Evolutionary conservation across 1,140 invertebrate species (phyloP).

Genomic region (Chrysopa pallens): DNA sequence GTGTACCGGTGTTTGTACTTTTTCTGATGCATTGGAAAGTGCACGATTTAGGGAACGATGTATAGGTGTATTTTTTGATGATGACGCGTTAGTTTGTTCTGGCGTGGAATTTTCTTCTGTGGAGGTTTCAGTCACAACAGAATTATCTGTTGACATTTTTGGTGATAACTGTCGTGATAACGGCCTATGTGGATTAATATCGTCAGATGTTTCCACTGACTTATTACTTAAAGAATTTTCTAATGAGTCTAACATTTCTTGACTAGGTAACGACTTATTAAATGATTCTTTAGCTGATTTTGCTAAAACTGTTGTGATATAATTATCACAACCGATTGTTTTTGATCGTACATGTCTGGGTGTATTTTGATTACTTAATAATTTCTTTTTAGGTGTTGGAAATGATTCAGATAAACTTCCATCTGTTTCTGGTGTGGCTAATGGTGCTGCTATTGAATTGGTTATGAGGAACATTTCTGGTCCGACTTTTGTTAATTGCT

Average conservation of each 20-base stretch:
- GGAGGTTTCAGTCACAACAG: background rate
- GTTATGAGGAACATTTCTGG: constrained; percentile 5
- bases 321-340: constrained; percentile 45
- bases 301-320: constrained; percentile 34
- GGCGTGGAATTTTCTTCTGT: background rate
- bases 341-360: constrained; percentile 35
- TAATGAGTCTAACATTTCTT: background rate
- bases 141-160: constrained; percentile 13
- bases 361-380: constrained; percentile 24
- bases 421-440: constrained; percentile 41
- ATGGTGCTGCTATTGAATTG: constrained; percentile 23
- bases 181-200: constrained; percentile 34
- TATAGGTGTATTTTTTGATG: constrained; percentile 5
- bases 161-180: constrained; percentile 31
- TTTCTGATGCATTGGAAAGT: background rate
- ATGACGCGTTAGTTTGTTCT: background rate
- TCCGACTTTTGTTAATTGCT: constrained; percentile 13
- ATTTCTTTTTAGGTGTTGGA: constrained; percentile 25
- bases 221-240: constrained; percentile 8
- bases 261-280: background rate
- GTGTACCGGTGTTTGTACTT: background rate
- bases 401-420: constrained; percentile 31
- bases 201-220: constrained; percentile 10
- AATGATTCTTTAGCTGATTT: background rate
- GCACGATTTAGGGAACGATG: background rate